Percentiles rank a stretch among this genome's conserved stretches.
Conservation (phyloP, 2,113 vertebrate species). For the Toxotes jaculatrix region DNA sequence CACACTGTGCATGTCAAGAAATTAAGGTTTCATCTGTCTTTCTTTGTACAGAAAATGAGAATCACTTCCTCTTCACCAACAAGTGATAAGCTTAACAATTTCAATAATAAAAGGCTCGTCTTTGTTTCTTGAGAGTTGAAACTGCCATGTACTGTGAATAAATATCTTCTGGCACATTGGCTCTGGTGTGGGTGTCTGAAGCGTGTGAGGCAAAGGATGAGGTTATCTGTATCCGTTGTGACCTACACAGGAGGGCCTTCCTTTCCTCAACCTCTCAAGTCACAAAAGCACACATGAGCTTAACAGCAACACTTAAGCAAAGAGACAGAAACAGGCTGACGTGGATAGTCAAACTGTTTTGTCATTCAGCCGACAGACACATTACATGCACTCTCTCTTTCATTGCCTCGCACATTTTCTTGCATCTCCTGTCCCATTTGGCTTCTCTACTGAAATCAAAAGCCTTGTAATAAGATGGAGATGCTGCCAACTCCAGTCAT, state of each 20-base stretch:
- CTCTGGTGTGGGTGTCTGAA: constrained; percentile 18
- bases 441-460: constrained; percentile 62
- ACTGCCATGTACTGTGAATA: constrained; percentile 6
- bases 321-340: constrained; percentile 19
- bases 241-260: constrained; percentile 14
- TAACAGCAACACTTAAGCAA: constrained; percentile 3
- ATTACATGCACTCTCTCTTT: constrained; percentile 38
- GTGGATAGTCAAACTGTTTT: constrained; percentile 42
- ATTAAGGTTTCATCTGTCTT: constrained; percentile 21
- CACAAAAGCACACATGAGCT: constrained; percentile 30
- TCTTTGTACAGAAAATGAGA: constrained; percentile 25
- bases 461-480: constrained; percentile 63
- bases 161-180: constrained; percentile 8
- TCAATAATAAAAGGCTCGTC: constrained; percentile 8
- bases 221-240: constrained; percentile 26
- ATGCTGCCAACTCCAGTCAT: constrained; percentile 66
- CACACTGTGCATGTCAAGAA: neutral
- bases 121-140: constrained; percentile 27
- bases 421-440: constrained; percentile 64
- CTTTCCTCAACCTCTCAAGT: neutral
- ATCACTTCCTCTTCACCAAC: constrained; percentile 6
- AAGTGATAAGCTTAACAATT: constrained; percentile 23
- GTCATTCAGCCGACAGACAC: constrained; percentile 47
- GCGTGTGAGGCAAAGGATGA: neutral
- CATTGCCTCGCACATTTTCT: constrained; percentile 45